Evolutionary conservation across 2,888 invertebrate genomes (phyloP).

Genomic region (Heliconius charithonia): DNA sequence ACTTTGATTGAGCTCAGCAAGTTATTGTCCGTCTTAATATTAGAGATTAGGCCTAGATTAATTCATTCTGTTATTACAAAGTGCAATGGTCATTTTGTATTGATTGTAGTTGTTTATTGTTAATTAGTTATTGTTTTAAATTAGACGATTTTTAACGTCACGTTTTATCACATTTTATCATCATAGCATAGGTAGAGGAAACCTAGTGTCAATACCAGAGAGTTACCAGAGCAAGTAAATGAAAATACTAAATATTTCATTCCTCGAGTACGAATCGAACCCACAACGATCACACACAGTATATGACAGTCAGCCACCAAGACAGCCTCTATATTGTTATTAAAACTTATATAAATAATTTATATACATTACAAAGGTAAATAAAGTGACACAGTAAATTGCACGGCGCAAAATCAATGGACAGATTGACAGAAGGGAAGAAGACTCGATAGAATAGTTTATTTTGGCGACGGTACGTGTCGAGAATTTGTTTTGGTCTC

Average conservation of each 20-base stretch:
- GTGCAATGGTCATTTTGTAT: constrained; percentile 5
- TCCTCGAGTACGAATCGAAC: too few relatives aligned
- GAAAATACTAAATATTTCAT: too few relatives aligned
- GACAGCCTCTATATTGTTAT: too few relatives aligned
- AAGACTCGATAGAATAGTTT: constrained; percentile 37
- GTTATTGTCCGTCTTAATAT: constrained; percentile 1
- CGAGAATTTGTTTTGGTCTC: constrained; percentile 38
- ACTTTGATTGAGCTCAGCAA: not conserved
- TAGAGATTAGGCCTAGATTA: not conserved
- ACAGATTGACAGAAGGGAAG: constrained; percentile 40
- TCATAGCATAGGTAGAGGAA: too few relatives aligned
- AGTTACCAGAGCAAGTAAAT: too few relatives aligned
- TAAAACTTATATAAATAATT: not conserved
- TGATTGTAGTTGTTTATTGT: not conserved
- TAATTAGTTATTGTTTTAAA: not conserved
- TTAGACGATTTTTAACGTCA: too few relatives aligned
- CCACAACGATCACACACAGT: too few relatives aligned
- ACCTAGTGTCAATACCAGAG: too few relatives aligned
- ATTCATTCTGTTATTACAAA: not conserved
- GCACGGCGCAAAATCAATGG: constrained; percentile 32
- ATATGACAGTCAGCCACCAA: too few relatives aligned
- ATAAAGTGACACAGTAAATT: constrained; percentile 32
- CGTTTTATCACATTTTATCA: too few relatives aligned
- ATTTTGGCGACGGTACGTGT: constrained; percentile 33
- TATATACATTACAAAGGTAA: constrained; percentile 2